Percentiles rank a stretch among this genome's conserved stretches.
These are phyloP conservation scores for Dasysyrphus tricinctus DNA, from an alignment of 2,888 invertebrate species.

Conservation along the genomic window DNA sequence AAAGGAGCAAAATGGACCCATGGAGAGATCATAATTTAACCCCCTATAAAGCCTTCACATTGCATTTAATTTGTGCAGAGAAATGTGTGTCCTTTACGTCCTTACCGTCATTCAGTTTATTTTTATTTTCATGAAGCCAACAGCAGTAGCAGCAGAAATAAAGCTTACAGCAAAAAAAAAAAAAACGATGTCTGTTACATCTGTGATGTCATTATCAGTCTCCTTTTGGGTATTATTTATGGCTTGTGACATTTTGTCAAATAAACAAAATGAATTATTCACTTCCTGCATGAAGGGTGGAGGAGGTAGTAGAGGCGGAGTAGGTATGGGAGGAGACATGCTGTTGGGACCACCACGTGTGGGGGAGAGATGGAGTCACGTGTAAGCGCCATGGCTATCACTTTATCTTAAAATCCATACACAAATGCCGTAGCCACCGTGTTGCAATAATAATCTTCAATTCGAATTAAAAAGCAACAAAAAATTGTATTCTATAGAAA, in stretches of 20 bases:
- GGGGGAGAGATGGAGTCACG: conserved; percentile 31
- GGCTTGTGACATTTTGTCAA: conserved; percentile 71
- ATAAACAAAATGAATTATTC: conserved; percentile 64
- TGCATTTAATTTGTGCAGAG: conserved; percentile 59
- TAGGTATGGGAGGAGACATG: neutral
- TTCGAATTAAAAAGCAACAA: conserved; percentile 4
- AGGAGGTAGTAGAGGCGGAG: no score
- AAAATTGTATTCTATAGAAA: neutral
- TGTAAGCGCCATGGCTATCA: conserved; percentile 44
- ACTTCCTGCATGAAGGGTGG: conserved; percentile 3
- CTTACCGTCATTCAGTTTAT: conserved; percentile 38
- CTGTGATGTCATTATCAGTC: conserved; percentile 74
- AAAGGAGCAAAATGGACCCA: neutral
- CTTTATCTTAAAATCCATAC: conserved; percentile 19
- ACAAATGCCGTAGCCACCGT: neutral
- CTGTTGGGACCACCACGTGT: neutral
- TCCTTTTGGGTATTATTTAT: conserved; percentile 71
- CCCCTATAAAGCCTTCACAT: conserved; percentile 21
- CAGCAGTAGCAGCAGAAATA: neutral
- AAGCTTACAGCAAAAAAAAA: conserved; percentile 8
- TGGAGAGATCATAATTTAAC: conserved; percentile 38
- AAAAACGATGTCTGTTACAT: conserved; percentile 64
- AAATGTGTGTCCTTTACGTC: conserved; percentile 30
- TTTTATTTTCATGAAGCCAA: conserved; percentile 41
- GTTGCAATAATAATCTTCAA: conserved; percentile 52